These are phyloP conservation scores for Torymus texanus DNA, from an alignment of 2,888 invertebrate species.

Conservation along the genomic window DNA sequence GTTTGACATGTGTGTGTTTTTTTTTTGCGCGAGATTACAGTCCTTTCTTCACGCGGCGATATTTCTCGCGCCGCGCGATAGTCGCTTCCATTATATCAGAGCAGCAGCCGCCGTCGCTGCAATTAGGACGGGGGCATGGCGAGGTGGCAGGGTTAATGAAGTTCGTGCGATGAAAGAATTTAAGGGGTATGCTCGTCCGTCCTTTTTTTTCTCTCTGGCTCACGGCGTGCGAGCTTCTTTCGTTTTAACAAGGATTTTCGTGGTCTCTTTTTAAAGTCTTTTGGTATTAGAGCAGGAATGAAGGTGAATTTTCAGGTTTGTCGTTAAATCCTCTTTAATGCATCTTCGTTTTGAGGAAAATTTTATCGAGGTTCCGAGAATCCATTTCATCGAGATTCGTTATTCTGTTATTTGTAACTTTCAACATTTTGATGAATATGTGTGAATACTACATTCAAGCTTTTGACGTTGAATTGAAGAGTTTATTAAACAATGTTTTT, in stretches of 20 bases:
- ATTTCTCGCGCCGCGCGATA: not conserved
- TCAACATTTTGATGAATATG: too few species aligned
- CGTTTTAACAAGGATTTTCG: not conserved
- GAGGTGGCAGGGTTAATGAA: constrained; percentile 27
- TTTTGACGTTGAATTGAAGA: too few species aligned
- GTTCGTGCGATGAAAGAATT: constrained; percentile 26
- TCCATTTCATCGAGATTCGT: too few species aligned
- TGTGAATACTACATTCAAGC: too few species aligned
- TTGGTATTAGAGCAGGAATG: too few species aligned
- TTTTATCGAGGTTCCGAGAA: too few species aligned
- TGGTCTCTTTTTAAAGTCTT: too few species aligned
- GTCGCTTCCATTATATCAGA: constrained; percentile 1
- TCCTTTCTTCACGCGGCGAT: constrained; percentile 7
- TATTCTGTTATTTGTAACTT: too few species aligned
- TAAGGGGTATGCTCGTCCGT: not conserved
- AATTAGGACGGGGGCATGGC: constrained; percentile 23
- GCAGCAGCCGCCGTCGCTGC: not conserved
- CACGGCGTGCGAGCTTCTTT: not conserved
- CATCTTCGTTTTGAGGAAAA: too few species aligned
- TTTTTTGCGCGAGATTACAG: not conserved
- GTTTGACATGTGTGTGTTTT: constrained; percentile 10
- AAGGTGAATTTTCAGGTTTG: too few species aligned
- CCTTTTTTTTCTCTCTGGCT: not conserved
- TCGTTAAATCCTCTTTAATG: too few species aligned
- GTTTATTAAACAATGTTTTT: too few species aligned